These are phyloP conservation scores for Leptinotarsa tumamoca DNA, from an alignment of 2,888 invertebrate species.

Conservation along the genomic window DNA sequence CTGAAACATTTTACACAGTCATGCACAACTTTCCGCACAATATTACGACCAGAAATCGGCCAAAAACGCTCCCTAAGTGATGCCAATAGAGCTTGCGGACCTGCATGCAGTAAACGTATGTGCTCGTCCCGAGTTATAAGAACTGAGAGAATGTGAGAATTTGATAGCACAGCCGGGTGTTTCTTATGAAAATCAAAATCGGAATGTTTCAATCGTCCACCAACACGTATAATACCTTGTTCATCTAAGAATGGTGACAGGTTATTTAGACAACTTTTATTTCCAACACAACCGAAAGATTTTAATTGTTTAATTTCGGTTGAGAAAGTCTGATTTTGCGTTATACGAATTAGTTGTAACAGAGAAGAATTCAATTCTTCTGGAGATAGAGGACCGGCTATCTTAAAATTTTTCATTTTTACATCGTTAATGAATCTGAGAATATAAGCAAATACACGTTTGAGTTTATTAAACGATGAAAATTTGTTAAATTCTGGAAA, in stretches of 20 bases:
- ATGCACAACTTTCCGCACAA: background rate
- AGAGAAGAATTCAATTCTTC: slow-evolving; percentile 3
- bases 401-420: background rate
- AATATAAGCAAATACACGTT: slow-evolving; percentile 22
- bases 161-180: slow-evolving; percentile 31
- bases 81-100: slow-evolving; percentile 26
- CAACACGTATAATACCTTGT: too few relatives aligned
- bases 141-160: slow-evolving; percentile 29
- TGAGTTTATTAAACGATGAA: background rate
- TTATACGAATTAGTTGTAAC: background rate
- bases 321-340: too few relatives aligned
- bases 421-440: slow-evolving; percentile 14
- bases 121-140: slow-evolving; percentile 16
- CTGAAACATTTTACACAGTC: slow-evolving; percentile 15
- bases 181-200: slow-evolving; percentile 28
- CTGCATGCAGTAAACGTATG: slow-evolving; percentile 31
- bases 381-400: background rate
- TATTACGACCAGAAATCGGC: slow-evolving; percentile 4
- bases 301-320: too few relatives aligned
- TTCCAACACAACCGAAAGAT: too few relatives aligned
- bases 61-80: slow-evolving; percentile 19
- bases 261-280: too few relatives aligned
- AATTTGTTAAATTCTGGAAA: slow-evolving; percentile 23
- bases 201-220: slow-evolving; percentile 20
- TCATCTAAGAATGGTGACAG: background rate